Base-by-base conservation (phyloP, 2,888 invertebrate genomes). In the Thecophora atra region DNA sequence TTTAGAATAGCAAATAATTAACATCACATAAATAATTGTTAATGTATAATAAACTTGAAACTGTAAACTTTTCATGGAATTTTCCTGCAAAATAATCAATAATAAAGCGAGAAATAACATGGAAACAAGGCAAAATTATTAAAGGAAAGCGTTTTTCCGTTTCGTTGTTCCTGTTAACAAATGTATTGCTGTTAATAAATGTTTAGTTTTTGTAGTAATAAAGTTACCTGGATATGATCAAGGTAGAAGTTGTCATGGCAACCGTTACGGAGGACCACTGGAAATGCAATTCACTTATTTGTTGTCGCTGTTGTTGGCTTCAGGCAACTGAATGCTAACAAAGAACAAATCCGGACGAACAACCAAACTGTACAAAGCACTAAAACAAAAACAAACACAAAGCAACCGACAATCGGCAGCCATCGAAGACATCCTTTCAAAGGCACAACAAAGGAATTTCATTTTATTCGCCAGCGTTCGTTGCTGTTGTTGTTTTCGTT, bases 171-270 rank as follows among this genome's bases (percentile, higher is more conserved):
- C 13, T 44, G 44, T 44, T 11, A 56, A 4, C 37, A 56, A 17
- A 47, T 0, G 11, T 47, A 17, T 47, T n/a, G n/a, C n/a, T n/a
- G n/a, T n/a, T n/a, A n/a, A n/a, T 11, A 44, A 44, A 44, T 17
- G 13, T 28, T 17, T n/a, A n/a, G n/a, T n/a, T n/a, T n/a, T n/a
- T n/a, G n/a, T n/a, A n/a, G n/a, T n/a, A n/a, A n/a, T n/a, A n/a
- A n/a, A n/a, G n/a, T n/a, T n/a, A n/a, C n/a, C n/a, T n/a, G n/a
- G n/a, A n/a, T n/a, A n/a, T n/a, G n/a, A n/a, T n/a, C n/a, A n/a
- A n/a, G n/a, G n/a, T n/a, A n/a, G n/a, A n/a, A n/a, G 77, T 51
- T 70, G 67, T 72, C 73, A 64, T 56, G 42, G 51, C 7, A 17
- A 30, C 44, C 72, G 63, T 26, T 70, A 28, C 21, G 24, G 37